Evolutionary conservation across 35 echinoderm and acorn worm species (phyloP).

Genomic region (Heliocidaris tuberculata): DNA sequence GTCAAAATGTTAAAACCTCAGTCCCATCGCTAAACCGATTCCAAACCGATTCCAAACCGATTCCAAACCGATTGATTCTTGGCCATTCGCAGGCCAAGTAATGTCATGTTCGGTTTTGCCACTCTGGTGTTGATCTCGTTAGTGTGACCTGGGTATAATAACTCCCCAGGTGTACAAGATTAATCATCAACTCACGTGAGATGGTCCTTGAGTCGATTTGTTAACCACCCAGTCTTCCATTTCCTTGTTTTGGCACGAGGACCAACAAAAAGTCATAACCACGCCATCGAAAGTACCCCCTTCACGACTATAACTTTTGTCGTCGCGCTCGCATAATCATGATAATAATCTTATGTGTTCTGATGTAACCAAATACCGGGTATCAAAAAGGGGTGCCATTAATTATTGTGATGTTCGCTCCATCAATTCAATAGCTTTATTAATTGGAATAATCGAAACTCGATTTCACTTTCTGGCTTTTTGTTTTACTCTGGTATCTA

Average conservation of each 20-base stretch:
- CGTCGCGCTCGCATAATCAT: not conserved
- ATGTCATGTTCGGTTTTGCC: too few species aligned
- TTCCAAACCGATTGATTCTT: too few species aligned
- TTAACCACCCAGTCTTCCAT: not conserved
- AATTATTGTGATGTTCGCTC: not conserved
- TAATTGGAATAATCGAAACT: not conserved
- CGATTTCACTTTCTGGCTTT: constrained; percentile 1
- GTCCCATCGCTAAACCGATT: too few species aligned
- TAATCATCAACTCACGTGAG: too few species aligned
- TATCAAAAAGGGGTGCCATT: not conserved
- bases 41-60: too few species aligned
- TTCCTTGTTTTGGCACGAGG: not conserved
- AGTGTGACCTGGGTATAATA: too few species aligned
- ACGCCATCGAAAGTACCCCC: not conserved
- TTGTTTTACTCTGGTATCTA: not conserved
- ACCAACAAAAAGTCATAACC: not conserved
- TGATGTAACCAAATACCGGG: not conserved
- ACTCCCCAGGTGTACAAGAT: too few species aligned
- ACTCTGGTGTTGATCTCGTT: too few species aligned
- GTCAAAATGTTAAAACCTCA: too few species aligned
- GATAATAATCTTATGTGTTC: not conserved
- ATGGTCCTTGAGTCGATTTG: too few species aligned
- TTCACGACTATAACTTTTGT: not conserved
- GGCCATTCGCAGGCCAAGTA: too few species aligned
- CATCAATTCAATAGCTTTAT: not conserved